A percentile compares a stretch with the other conserved stretches of the same genome.
Conservation (phyloP, 2,797 vertebrate species). For the Netta rufina region DNA sequence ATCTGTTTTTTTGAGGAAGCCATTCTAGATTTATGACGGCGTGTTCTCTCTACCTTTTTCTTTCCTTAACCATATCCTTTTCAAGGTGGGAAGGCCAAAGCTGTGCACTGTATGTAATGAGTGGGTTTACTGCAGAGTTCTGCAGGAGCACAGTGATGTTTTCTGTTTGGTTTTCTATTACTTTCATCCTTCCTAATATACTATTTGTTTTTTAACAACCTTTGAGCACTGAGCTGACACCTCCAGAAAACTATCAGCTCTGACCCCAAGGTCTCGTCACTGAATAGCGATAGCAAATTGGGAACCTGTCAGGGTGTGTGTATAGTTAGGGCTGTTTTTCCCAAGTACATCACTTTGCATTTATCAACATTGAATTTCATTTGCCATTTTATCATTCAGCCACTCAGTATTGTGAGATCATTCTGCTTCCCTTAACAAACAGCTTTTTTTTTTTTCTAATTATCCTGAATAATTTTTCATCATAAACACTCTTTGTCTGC, state of each 20-base stretch:
- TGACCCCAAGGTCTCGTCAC: slow-evolving; percentile 38
- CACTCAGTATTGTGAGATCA: neutral
- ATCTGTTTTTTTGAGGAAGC: neutral
- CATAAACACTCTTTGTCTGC: neutral
- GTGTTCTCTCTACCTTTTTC: neutral
- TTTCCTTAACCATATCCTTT: neutral
- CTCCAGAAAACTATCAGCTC: slow-evolving; percentile 26
- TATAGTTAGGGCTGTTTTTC: slow-evolving; percentile 33
- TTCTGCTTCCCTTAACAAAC: slow-evolving; percentile 31
- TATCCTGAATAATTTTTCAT: slow-evolving; percentile 15
- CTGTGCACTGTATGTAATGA: neutral
- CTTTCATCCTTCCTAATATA: slow-evolving; percentile 20
- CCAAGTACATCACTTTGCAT: slow-evolving; percentile 47
- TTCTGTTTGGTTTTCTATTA: slow-evolving; percentile 34
- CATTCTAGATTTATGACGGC: neutral
- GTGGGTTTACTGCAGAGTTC: neutral
- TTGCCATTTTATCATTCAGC: slow-evolving; percentile 40
- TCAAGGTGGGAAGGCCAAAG: neutral
- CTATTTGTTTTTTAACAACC: slow-evolving; percentile 31
- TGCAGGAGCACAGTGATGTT: neutral
- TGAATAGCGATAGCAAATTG: slow-evolving; percentile 30
- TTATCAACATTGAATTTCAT: slow-evolving; percentile 50
- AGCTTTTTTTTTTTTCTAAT: slow-evolving; percentile 56
- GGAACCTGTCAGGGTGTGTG: slow-evolving; percentile 34
- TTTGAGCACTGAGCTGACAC: slow-evolving; percentile 32